A percentile compares a stretch with the other conserved stretches of the same genome.
Conservation (phyloP, 92 coral and sea anemone genomes). For the Pocillopora meandrina region DNA sequence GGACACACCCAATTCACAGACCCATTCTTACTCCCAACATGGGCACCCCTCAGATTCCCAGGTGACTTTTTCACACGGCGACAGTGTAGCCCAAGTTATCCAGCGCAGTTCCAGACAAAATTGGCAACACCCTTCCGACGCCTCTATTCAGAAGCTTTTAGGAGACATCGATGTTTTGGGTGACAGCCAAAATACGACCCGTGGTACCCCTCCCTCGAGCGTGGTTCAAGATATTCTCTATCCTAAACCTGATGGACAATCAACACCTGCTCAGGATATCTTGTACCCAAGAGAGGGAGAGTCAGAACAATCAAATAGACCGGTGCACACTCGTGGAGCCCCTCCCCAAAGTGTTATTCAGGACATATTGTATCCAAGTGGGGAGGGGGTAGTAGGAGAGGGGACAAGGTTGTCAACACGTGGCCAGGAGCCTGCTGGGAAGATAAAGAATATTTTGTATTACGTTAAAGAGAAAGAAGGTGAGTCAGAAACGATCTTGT, state of each 20-base stretch:
- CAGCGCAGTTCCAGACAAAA: constrained; percentile 61
- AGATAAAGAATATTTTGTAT: constrained; percentile 77
- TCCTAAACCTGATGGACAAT: constrained; percentile 39
- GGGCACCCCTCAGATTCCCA: constrained; percentile 79
- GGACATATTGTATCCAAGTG: constrained; percentile 76
- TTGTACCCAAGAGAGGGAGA: constrained; percentile 52
- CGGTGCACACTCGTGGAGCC: constrained; percentile 59
- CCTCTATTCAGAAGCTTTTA: constrained; percentile 69
- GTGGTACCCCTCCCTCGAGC: constrained; percentile 79
- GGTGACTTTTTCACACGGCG: constrained; percentile 16
- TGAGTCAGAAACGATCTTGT: constrained; percentile 18
- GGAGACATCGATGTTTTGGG: constrained; percentile 62
- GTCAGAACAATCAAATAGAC: background rate
- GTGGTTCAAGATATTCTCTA: constrained; percentile 73
- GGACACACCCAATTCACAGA: constrained; percentile 19
- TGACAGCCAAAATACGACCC: constrained; percentile 53
- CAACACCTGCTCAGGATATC: constrained; percentile 53
- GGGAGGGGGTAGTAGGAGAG: constrained; percentile 30
- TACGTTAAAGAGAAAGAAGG: constrained; percentile 62
- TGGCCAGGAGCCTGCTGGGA: constrained; percentile 83
- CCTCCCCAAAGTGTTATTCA: constrained; percentile 84
- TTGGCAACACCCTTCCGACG: constrained; percentile 85
- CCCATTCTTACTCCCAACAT: constrained; percentile 24
- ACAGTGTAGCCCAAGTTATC: constrained; percentile 28
- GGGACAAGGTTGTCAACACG: constrained; percentile 56